Percentiles rank a stretch among this genome's conserved stretches.
Conservation (phyloP, 2,113 vertebrate genomes). For the Tringa solitaria region DNA sequence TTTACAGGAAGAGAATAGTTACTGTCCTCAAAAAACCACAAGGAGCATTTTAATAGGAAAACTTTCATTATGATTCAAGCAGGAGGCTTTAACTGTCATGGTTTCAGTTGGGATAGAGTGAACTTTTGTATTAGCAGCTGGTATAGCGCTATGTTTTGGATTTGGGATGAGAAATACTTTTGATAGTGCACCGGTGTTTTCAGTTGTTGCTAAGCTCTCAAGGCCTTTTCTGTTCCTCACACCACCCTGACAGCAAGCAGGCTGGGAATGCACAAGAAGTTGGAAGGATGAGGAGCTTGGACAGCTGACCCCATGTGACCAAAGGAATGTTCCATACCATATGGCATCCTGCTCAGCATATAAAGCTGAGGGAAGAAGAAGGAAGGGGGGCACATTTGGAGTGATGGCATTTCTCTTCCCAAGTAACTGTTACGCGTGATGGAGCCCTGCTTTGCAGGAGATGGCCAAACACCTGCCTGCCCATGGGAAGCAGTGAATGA, state of each 20-base stretch:
- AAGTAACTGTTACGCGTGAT: neutral
- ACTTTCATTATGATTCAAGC: neutral
- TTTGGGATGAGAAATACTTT: neutral
- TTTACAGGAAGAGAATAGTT: neutral
- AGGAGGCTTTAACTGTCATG: neutral
- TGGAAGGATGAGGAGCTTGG: neutral
- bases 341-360: neutral
- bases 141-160: neutral
- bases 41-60: neutral
- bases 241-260: neutral
- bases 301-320: neutral
- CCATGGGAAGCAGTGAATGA: neutral
- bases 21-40: neutral
- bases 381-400: neutral
- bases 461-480: neutral
- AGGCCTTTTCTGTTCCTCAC: neutral
- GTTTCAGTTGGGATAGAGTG: neutral
- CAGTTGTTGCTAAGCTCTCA: neutral
- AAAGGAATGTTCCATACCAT: neutral
- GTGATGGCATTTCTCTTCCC: neutral
- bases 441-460: neutral
- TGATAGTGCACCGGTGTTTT: neutral
- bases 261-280: neutral
- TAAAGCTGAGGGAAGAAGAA: neutral
- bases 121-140: neutral